phyloP scores from a whole-genome alignment of 2,797 vertebrate genomes.

The Takifugu rubripes region DNA sequence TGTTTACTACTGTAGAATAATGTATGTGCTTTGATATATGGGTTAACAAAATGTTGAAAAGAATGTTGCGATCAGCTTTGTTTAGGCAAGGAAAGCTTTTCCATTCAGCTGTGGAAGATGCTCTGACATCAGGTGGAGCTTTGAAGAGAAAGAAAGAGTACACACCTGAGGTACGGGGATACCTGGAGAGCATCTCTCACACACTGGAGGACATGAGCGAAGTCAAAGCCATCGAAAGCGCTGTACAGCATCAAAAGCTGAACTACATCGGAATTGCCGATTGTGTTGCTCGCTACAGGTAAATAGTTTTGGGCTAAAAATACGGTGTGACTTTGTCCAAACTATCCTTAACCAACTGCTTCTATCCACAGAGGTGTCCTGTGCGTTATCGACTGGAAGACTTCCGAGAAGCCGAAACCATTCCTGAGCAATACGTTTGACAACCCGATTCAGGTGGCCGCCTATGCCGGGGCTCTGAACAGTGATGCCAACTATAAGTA shows the following conservation, averaged over 20 bases:
- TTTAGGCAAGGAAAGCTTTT: slow-evolving; percentile 87
- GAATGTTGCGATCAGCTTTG: slow-evolving; percentile 68
- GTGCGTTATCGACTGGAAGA: slow-evolving; percentile 98
- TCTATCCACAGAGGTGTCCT: slow-evolving; percentile 77
- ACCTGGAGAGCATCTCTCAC: slow-evolving; percentile 82
- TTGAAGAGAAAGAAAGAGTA: slow-evolving; percentile 37
- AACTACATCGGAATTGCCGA: slow-evolving; percentile 88
- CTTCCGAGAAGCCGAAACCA: slow-evolving; percentile 91
- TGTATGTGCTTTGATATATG: not conserved
- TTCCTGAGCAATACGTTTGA: slow-evolving; percentile 88
- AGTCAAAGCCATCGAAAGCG: slow-evolving; percentile 87
- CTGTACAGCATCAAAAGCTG: slow-evolving; percentile 81
- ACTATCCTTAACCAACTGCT: not conserved
- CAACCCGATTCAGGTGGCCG: slow-evolving; percentile 92
- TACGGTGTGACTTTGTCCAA: too few relatives aligned
- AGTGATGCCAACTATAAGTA: slow-evolving; percentile 87
- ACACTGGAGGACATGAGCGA: slow-evolving; percentile 80
- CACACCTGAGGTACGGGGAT: slow-evolving; percentile 69
- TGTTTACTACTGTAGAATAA: not conserved
- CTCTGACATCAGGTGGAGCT: slow-evolving; percentile 63
- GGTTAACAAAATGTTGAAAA: not conserved
- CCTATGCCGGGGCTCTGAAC: slow-evolving; percentile 92
- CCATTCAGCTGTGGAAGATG: slow-evolving; percentile 82
- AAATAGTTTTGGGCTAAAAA: slow-evolving; percentile 12
- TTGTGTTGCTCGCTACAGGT: slow-evolving; percentile 92